These are phyloP conservation scores for Alca torda DNA, from an alignment of 2,797 vertebrate species.

Conservation along the genomic window DNA sequence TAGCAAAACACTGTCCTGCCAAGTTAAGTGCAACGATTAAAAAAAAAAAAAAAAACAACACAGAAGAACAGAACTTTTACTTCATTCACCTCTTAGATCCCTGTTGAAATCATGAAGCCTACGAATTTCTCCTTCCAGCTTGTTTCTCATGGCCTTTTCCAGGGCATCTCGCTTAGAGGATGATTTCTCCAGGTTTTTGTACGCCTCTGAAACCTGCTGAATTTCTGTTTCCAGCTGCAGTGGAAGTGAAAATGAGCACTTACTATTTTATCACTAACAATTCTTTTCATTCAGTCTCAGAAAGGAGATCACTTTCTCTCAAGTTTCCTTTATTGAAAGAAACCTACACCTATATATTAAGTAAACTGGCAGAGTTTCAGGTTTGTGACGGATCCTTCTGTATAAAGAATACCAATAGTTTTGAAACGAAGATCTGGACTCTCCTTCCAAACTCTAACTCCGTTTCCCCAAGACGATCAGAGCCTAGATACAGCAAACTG, in stretches of 20 bases:
- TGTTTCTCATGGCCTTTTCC: constrained; percentile 98
- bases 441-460: neutral
- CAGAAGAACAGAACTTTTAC: neutral
- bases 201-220: constrained; percentile 94
- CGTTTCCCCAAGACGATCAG: neutral
- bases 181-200: constrained; percentile 96
- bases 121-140: constrained; percentile 95
- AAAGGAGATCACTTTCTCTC: neutral
- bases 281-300: neutral
- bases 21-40: neutral
- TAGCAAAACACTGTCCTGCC: neutral
- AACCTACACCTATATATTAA: neutral
- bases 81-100: constrained; percentile 90
- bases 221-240: constrained; percentile 95
- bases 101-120: constrained; percentile 97
- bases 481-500: neutral
- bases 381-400: neutral
- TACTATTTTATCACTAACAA: neutral
- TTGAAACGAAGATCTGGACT: neutral
- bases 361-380: neutral
- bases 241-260: neutral
- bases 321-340: neutral
- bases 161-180: constrained; percentile 93
- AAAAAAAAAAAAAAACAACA: neutral
- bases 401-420: neutral